Evolutionary conservation across 2,797 vertebrate genomes (phyloP).

Genomic region (Cirrhinus molitorella): DNA sequence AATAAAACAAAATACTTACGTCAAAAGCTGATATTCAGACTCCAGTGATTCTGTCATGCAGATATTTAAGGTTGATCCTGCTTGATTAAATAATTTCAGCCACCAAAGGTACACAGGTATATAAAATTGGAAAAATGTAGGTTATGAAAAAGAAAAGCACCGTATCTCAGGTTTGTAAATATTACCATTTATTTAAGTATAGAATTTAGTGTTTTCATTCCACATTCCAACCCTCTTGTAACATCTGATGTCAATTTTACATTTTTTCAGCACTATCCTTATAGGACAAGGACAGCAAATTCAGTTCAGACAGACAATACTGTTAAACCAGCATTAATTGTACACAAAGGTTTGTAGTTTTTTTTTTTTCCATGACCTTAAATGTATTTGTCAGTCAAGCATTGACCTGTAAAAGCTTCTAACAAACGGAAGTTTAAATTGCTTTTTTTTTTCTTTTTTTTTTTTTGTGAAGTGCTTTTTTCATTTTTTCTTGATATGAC

Average conservation of each 20-base stretch:
- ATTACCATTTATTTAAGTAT: slow-evolving; percentile 86
- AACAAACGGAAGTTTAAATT: slow-evolving; percentile 77
- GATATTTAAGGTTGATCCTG: neutral
- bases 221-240: slow-evolving; percentile 73
- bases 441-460: slow-evolving; percentile 43
- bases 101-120: neutral
- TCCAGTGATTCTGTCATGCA: neutral
- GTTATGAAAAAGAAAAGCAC: neutral
- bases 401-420: slow-evolving; percentile 73
- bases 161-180: slow-evolving; percentile 74
- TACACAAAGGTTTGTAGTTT: slow-evolving; percentile 59
- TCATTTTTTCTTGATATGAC: slow-evolving; percentile 41
- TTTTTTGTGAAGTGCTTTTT: slow-evolving; percentile 57
- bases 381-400: slow-evolving; percentile 70
- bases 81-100: neutral
- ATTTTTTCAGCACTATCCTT: slow-evolving; percentile 75
- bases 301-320: slow-evolving; percentile 67
- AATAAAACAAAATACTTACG: neutral
- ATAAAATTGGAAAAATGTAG: neutral
- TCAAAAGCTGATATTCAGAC: neutral
- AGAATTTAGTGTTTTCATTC: slow-evolving; percentile 81
- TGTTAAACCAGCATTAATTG: slow-evolving; percentile 76
- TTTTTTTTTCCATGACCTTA: slow-evolving; percentile 54
- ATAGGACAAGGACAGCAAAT: slow-evolving; percentile 68
- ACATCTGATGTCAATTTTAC: slow-evolving; percentile 79